Conservation (phyloP, 2,888 invertebrate species). For the Stomorhina lunata region DNA sequence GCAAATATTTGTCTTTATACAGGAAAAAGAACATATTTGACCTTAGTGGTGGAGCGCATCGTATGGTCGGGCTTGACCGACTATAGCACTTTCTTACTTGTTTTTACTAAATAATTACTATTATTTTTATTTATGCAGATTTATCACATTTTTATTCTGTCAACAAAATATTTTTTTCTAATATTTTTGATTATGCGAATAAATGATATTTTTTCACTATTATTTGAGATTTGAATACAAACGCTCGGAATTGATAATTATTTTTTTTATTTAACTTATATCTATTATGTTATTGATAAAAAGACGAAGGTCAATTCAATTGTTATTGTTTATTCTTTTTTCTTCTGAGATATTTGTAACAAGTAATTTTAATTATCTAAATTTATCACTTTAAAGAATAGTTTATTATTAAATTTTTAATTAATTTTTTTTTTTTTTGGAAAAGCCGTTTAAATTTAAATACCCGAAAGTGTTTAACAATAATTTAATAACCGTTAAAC, state of each 20-base stretch:
- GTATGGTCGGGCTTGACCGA: too few relatives aligned
- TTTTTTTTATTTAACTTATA: not conserved
- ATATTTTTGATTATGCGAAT: not conserved
- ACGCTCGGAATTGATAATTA: not conserved
- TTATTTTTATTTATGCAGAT: too few relatives aligned
- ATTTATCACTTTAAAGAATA: not conserved
- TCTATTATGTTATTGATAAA: slow-evolving; percentile 8
- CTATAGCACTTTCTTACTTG: too few relatives aligned
- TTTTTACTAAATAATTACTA: too few relatives aligned
- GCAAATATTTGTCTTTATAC: too few relatives aligned
- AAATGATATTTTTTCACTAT: not conserved
- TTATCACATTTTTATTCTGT: not conserved
- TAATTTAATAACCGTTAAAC: slow-evolving; percentile 1
- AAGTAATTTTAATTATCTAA: not conserved
- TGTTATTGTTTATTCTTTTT: not conserved
- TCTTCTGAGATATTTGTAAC: not conserved
- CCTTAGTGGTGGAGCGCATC: too few relatives aligned
- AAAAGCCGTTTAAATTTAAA: too few relatives aligned
- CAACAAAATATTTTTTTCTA: not conserved
- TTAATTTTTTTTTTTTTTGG: too few relatives aligned
- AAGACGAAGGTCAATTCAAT: slow-evolving; percentile 23
- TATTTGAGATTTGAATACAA: not conserved
- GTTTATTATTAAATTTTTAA: not conserved
- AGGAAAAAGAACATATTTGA: too few relatives aligned
- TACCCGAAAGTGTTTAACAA: too few relatives aligned